Percentiles rank a stretch among this genome's conserved stretches.
phyloP scores from a whole-genome alignment of 2,113 vertebrate genomes.

The Seriola dumerili region DNA sequence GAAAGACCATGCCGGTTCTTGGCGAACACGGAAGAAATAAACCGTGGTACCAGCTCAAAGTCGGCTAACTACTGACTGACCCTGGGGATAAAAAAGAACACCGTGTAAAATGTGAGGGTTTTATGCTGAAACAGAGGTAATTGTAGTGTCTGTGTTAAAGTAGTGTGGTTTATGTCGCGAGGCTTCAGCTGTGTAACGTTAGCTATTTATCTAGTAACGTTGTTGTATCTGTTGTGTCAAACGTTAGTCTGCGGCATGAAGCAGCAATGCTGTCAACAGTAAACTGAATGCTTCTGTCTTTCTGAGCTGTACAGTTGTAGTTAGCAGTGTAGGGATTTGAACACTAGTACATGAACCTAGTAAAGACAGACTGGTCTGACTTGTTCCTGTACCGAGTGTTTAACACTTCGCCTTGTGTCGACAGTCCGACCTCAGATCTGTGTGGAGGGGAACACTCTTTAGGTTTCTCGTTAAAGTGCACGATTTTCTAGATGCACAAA shows the following conservation, averaged over 20 bases:
- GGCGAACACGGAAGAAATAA: conserved; percentile 53
- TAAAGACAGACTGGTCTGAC: too few relatives aligned
- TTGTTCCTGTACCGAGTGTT: too few relatives aligned
- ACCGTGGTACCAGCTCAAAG: background rate
- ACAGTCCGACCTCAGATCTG: too few relatives aligned
- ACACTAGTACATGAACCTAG: too few relatives aligned
- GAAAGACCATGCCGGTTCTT: too few relatives aligned
- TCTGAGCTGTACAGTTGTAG: too few relatives aligned
- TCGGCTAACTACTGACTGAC: background rate
- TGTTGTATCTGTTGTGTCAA: background rate
- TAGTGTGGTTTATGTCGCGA: background rate
- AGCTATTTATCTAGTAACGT: background rate
- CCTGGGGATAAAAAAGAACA: background rate
- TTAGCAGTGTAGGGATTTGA: too few relatives aligned
- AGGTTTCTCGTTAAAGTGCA: too few relatives aligned
- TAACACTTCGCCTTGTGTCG: too few relatives aligned
- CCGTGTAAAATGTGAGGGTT: background rate
- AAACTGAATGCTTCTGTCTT: too few relatives aligned
- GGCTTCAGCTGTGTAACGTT: background rate
- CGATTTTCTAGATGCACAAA: background rate
- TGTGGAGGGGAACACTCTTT: too few relatives aligned
- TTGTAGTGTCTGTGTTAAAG: background rate
- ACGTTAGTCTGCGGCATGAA: background rate
- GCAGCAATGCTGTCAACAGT: too few relatives aligned
- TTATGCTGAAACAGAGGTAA: conserved; percentile 30